Conservation (phyloP, 2,797 vertebrate species). For the Danio kyathit region DNA sequence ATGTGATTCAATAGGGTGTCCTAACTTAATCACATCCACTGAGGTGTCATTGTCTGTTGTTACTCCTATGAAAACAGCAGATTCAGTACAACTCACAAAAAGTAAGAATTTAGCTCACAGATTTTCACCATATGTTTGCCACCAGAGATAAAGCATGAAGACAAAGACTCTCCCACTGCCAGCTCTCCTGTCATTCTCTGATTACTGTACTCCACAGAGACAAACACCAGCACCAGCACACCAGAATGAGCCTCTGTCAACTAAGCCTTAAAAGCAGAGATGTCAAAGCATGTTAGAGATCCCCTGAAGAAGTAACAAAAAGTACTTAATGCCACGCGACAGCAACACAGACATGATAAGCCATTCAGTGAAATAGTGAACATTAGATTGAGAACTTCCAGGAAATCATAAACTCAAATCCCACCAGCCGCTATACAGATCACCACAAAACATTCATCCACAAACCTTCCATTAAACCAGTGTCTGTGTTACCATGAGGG, state of each 20-base stretch:
- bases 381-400: constrained; percentile 64
- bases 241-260: not conserved
- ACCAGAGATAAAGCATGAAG: not conserved
- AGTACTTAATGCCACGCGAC: constrained; percentile 45
- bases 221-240: not conserved
- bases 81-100: too few relatives aligned
- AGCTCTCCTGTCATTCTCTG: not conserved
- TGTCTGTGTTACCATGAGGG: constrained; percentile 42
- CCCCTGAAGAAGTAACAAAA: constrained; percentile 33
- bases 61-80: too few relatives aligned
- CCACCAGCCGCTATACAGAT: constrained; percentile 46
- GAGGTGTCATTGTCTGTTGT: too few relatives aligned
- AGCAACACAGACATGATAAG: constrained; percentile 36
- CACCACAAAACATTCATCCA: constrained; percentile 61
- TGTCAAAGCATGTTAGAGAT: constrained; percentile 1
- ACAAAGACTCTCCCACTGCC: not conserved
- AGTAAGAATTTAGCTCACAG: too few relatives aligned
- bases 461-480: constrained; percentile 61
- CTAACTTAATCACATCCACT: too few relatives aligned
- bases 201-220: not conserved
- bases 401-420: constrained; percentile 64
- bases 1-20: too few relatives aligned
- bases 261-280: constrained; percentile 25
- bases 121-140: not conserved
- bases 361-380: constrained; percentile 59